These are phyloP conservation scores for Martes martes DNA, from an alignment of 2,113 vertebrate species.

Conservation along the genomic window DNA sequence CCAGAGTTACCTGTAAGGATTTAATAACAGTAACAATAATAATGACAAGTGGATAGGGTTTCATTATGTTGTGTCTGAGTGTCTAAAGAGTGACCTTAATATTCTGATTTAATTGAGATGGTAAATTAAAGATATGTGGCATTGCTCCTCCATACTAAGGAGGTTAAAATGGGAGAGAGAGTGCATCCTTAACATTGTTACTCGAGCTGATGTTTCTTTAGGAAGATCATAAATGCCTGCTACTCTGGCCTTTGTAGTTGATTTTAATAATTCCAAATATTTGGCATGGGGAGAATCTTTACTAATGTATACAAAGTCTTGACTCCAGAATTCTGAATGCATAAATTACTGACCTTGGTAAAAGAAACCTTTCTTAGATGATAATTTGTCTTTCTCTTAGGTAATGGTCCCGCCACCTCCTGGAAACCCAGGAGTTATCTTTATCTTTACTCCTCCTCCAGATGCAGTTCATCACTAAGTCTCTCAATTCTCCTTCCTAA, in stretches of 20 bases:
- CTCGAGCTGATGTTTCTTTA: not conserved
- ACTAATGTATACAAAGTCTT: not conserved
- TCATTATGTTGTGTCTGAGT: constrained; percentile 45
- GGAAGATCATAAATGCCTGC: not conserved
- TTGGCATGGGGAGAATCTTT: not conserved
- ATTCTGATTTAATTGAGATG: constrained; percentile 48
- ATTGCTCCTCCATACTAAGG: not conserved
- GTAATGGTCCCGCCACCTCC: not conserved
- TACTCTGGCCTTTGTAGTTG: not conserved
- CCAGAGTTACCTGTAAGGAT: constrained; percentile 31
- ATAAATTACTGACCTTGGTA: not conserved
- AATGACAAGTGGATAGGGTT: constrained; percentile 45
- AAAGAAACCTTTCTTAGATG: not conserved
- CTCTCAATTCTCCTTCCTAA: not conserved
- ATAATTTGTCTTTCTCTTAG: constrained; percentile 4
- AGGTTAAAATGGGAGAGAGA: constrained; percentile 24
- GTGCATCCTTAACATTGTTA: not conserved
- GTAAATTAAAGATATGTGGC: constrained; percentile 45
- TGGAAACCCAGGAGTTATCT: not conserved
- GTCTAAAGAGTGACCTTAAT: constrained; percentile 54
- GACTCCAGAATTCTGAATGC: not conserved
- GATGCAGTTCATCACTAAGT: not conserved
- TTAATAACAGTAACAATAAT: constrained; percentile 33
- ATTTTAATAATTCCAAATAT: not conserved
- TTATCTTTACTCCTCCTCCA: not conserved